A percentile compares a stretch with the other conserved stretches of the same genome.
Evolutionary conservation across 23 tunicate genomes (phyloP).

Genomic region (Diplosoma virens): DNA sequence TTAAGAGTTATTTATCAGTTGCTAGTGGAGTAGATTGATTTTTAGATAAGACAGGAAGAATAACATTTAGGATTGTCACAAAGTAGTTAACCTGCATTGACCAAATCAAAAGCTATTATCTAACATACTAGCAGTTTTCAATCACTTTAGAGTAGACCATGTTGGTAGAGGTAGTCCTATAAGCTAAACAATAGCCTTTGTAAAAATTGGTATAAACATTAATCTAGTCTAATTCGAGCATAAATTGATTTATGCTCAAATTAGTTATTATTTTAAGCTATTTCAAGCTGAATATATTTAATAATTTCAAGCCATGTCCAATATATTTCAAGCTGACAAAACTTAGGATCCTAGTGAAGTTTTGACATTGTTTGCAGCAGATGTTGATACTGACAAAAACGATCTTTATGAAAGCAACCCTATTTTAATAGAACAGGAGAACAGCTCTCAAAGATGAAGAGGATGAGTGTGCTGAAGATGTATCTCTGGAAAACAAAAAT

Average conservation of each 20-base stretch:
- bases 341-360: slow-evolving; percentile 13
- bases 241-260: neutral
- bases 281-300: too few species aligned
- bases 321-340: neutral
- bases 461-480: slow-evolving; percentile 18
- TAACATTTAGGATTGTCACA: slow-evolving; percentile 2
- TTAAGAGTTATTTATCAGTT: too few species aligned
- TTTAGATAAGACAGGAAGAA: slow-evolving; percentile 9
- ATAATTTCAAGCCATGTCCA: neutral
- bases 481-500: slow-evolving; percentile 9
- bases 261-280: too few species aligned
- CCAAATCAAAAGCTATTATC: too few species aligned
- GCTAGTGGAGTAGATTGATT: too few species aligned
- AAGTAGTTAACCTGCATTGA: neutral
- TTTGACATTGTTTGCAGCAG: slow-evolving; percentile 14
- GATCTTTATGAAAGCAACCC: slow-evolving; percentile 6
- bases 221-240: neutral
- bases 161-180: too few species aligned
- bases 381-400: slow-evolving; percentile 11
- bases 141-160: neutral
- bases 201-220: neutral
- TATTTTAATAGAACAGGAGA: slow-evolving; percentile 14
- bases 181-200: too few species aligned
- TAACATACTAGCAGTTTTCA: neutral
- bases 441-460: slow-evolving; percentile 5